Conservation (phyloP, 1,140 invertebrate species). For the Rhopalosiphum maidis region DNA sequence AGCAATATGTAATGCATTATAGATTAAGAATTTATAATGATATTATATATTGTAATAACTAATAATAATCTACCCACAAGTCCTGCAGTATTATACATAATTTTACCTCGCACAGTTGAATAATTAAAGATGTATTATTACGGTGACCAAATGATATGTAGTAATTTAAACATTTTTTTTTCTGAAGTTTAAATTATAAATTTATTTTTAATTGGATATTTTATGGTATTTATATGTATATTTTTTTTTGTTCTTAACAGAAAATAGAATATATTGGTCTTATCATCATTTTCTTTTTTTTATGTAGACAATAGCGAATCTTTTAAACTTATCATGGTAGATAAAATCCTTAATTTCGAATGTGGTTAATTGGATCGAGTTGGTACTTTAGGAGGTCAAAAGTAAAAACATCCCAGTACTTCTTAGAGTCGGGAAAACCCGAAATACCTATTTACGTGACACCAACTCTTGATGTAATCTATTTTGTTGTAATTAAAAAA, state of each 20-base stretch:
- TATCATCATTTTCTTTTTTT: too few species aligned
- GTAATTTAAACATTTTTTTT: background rate
- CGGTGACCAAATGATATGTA: background rate
- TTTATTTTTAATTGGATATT: background rate
- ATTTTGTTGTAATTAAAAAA: background rate
- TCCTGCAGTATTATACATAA: conserved; percentile 21
- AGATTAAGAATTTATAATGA: background rate
- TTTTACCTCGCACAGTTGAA: background rate
- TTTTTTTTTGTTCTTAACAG: background rate
- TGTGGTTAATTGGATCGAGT: background rate
- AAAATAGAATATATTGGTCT: background rate
- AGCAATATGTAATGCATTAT: background rate
- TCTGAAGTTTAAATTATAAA: background rate
- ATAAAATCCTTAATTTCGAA: background rate
- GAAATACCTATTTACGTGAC: background rate
- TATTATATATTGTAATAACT: conserved; percentile 26
- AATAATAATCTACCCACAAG: conserved; percentile 28
- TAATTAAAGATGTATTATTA: background rate
- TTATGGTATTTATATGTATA: background rate
- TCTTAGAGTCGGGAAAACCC: background rate
- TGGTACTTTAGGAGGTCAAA: background rate
- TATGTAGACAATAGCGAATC: too few species aligned
- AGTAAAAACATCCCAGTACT: background rate
- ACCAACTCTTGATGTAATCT: background rate
- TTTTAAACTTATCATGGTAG: background rate